These are phyloP conservation scores for Apomyelois bistriatella DNA, from an alignment of 2,888 invertebrate species.

Conservation along the genomic window DNA sequence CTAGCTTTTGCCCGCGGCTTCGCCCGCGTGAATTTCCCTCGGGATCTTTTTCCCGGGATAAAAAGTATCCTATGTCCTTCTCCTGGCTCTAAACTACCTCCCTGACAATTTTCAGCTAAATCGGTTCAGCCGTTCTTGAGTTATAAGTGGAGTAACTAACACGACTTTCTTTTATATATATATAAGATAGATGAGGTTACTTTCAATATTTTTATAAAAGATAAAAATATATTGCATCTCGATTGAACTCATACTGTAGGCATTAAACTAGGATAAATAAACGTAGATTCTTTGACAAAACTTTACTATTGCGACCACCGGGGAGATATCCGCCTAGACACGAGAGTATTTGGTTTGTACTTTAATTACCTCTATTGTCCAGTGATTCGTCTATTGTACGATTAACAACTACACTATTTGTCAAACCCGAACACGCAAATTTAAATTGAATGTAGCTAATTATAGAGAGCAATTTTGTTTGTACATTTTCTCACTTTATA, in stretches of 20 bases:
- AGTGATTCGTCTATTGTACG: slow-evolving; percentile 39
- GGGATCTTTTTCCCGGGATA: too few relatives aligned
- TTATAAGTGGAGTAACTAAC: too few relatives aligned
- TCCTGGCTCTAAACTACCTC: too few relatives aligned
- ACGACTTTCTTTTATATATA: too few relatives aligned
- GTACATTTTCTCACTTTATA: slow-evolving; percentile 30
- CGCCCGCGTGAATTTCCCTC: too few relatives aligned
- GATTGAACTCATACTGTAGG: slow-evolving; percentile 23
- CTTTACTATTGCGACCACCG: slow-evolving; percentile 70
- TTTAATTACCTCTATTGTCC: slow-evolving; percentile 76
- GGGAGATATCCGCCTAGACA: slow-evolving; percentile 62
- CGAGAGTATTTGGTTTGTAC: slow-evolving; percentile 71
- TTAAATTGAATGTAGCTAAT: neutral
- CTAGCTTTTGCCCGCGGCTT: too few relatives aligned
- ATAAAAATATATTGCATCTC: too few relatives aligned
- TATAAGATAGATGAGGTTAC: too few relatives aligned
- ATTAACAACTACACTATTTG: slow-evolving; percentile 16
- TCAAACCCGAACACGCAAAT: neutral
- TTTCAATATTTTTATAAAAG: too few relatives aligned
- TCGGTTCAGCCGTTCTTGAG: too few relatives aligned
- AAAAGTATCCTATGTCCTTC: too few relatives aligned
- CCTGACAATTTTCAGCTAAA: too few relatives aligned
- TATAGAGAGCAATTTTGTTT: slow-evolving; percentile 23
- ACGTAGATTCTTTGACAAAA: slow-evolving; percentile 33
- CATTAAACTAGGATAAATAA: slow-evolving; percentile 18